Evolutionary conservation across 2,113 vertebrate genomes (phyloP).

Genomic region (Pterocles orientalis): DNA sequence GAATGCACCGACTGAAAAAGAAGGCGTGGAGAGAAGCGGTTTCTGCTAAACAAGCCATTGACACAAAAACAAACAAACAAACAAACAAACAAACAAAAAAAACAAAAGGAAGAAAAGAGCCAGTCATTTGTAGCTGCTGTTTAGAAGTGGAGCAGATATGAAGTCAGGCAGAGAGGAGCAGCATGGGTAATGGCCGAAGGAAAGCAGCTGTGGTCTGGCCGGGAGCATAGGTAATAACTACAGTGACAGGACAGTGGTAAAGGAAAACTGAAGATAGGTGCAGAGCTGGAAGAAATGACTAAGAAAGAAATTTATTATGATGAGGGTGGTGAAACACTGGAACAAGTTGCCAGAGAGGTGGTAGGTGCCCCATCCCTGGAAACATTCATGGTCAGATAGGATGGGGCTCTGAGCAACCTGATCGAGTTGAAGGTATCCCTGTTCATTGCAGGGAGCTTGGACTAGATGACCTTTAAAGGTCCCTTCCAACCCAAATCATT

Average conservation of each 20-base stretch:
- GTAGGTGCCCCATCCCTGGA: no score
- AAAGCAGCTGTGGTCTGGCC: not conserved
- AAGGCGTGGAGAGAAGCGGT: accelerated
- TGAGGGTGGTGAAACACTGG: no score
- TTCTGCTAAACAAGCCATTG: not conserved
- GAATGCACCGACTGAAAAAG: not conserved
- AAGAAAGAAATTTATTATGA: not conserved
- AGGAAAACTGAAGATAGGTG: not conserved
- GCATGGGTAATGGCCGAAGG: not conserved
- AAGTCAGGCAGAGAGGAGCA: not conserved
- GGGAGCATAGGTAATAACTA: not conserved
- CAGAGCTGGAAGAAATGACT: not conserved
- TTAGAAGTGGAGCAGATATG: not conserved
- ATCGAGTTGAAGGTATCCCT: no score
- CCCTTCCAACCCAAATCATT: no score
- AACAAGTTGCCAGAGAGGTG: no score
- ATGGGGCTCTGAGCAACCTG: no score
- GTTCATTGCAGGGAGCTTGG: no score
- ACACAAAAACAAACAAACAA: no score
- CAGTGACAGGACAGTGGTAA: not conserved
- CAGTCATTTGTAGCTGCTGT: not conserved
- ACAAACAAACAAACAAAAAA: no score
- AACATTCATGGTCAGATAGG: no score
- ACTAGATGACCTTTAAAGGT: no score
- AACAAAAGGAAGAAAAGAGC: not conserved